A percentile compares a stretch with the other conserved stretches of the same genome.
Evolutionary conservation across 2,113 vertebrate genomes (phyloP).

Genomic region (Anser brachyrhynchus): DNA sequence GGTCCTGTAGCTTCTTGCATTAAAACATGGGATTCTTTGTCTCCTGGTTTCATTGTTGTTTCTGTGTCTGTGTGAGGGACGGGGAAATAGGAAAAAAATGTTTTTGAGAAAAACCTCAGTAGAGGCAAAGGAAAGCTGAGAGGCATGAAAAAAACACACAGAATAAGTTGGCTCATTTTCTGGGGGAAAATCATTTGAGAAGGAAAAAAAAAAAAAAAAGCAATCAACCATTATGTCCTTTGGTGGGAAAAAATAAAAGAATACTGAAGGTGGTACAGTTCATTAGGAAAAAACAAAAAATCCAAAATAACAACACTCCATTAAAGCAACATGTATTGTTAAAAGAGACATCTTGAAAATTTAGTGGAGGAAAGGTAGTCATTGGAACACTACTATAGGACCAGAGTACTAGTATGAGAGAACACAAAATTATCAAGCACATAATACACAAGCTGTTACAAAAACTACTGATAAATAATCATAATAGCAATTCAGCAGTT

Average conservation of each 20-base stretch:
- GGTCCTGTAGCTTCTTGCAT: neutral
- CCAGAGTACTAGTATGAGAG: accelerated
- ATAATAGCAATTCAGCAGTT: neutral
- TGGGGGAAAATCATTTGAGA: neutral
- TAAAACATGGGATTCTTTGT: neutral
- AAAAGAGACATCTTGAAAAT: neutral
- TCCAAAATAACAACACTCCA: accelerated
- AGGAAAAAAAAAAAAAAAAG: neutral
- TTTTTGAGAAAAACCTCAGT: neutral
- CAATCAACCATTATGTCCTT: neutral
- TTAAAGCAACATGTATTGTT: neutral
- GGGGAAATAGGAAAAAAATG: neutral
- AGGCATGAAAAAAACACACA: neutral
- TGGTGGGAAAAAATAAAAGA: neutral
- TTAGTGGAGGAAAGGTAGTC: neutral
- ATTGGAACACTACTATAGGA: neutral
- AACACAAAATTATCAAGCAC: neutral
- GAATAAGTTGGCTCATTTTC: neutral
- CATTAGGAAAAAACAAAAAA: neutral
- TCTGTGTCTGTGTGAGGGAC: neutral
- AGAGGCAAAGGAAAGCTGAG: neutral
- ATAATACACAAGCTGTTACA: neutral
- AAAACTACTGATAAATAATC: neutral
- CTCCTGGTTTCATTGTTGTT: neutral
- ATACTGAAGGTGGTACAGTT: neutral